Evolutionary conservation across 2,888 invertebrate genomes (phyloP), one percentile per base, ranked within the genome.

Genomic region (Troglohyphantes excavatus): DNA sequence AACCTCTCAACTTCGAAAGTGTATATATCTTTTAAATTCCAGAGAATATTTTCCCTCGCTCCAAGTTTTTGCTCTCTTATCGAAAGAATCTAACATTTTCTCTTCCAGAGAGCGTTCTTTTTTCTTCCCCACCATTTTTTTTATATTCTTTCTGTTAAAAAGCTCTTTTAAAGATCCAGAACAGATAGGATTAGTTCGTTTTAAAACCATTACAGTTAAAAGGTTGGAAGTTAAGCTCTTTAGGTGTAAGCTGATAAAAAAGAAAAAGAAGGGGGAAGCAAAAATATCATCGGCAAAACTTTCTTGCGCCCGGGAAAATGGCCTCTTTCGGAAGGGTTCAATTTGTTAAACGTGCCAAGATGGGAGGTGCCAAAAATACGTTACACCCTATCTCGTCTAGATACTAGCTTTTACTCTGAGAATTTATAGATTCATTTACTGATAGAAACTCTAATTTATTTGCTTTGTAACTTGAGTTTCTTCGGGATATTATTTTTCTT

Each of bases 131-230:
- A 59, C 17, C 33, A 59, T 29, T 46, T 43, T 43, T 21, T 67
- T 67, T 61, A 75, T 27, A 61, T 63, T 61, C 46, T 19, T 85
- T 67, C 65, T 67, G 65, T 75, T 85, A 75, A 85, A 75, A 76
- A 85, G 75, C 75, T 23, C 76, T 75, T 85, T 85, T 67, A 75
- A 85, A 85, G 84, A 85, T 85, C 76, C 53, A 43, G 46, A 85
- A 85, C 75, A 85, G 75, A 75, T 85, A 76, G 75, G 84, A 85
- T 85, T 85, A 85, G 75, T 85, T 75, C 84, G 75, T 85, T 76
- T 76, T 85, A 75, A 85, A 67, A 75, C 84, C 67, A 85, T 85
- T 85, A 67, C 75, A 85, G 84, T 85, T 85, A 85, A 85, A 85
- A 76, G 75, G 84, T 75, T 76, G 75, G 75, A 85, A 85, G 73